Percentiles rank a stretch among this genome's conserved stretches.
phyloP scores from a whole-genome alignment of 2,113 vertebrate species.

The Ahaetulla prasina region DNA sequence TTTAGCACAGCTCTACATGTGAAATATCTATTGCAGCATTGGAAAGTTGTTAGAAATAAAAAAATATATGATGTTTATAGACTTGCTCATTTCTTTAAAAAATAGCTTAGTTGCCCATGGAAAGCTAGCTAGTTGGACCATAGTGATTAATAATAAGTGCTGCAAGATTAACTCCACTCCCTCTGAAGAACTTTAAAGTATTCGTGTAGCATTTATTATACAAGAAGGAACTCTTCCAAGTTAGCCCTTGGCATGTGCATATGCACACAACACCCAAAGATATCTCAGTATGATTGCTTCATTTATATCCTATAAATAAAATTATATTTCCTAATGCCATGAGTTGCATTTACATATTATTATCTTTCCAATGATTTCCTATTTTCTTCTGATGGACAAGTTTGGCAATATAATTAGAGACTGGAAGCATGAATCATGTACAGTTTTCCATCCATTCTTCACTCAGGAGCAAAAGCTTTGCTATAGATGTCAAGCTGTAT shows the following conservation, averaged over 20 bases:
- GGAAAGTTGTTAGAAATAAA: neutral
- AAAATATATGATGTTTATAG: neutral
- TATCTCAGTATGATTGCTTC: neutral
- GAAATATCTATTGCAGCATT: neutral
- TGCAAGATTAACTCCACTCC: neutral
- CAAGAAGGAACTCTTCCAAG: neutral
- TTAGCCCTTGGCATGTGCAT: neutral
- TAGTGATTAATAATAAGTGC: neutral
- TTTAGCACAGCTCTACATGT: neutral
- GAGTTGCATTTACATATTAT: neutral
- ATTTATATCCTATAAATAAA: neutral
- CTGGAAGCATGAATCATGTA: neutral
- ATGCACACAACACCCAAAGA: neutral
- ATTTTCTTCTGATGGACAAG: neutral
- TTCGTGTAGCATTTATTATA: neutral
- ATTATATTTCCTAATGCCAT: neutral
- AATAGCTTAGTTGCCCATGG: neutral
- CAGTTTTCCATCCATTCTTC: neutral
- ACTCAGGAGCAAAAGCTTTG: neutral
- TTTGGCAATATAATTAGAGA: neutral
- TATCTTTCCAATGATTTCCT: neutral
- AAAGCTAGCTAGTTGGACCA: neutral
- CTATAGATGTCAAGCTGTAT: accelerated
- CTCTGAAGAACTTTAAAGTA: neutral
- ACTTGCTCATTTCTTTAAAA: neutral